These are phyloP conservation scores for Spilarctia lutea DNA, from an alignment of 2,888 invertebrate genomes.

Conservation along the genomic window DNA sequence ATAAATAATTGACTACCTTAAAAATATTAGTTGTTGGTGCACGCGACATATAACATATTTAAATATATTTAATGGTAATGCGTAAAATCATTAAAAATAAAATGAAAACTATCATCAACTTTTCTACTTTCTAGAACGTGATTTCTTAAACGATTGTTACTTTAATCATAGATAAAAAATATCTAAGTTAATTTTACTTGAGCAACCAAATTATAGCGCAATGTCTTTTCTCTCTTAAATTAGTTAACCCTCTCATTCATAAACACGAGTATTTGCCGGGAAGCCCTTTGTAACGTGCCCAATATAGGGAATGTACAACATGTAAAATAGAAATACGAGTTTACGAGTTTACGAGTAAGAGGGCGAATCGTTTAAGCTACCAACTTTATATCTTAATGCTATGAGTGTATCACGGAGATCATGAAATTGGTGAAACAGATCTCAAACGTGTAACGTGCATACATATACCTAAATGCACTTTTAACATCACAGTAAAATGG, in stretches of 20 bases:
- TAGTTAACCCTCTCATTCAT: background rate
- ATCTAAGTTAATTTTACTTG: conserved; percentile 47
- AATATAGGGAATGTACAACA: conserved; percentile 2
- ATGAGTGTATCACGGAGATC: conserved; percentile 42
- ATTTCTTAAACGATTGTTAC: conserved; percentile 44
- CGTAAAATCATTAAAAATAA: conserved; percentile 15
- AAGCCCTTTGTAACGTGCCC: background rate
- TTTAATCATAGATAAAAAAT: conserved; percentile 20
- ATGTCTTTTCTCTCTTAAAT: conserved; percentile 39
- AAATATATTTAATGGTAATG: conserved; percentile 13
- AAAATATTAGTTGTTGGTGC: background rate
- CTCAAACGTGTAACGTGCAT: conserved; percentile 35
- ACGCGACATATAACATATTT: background rate
- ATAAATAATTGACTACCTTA: conserved; percentile 23
- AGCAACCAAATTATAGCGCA: conserved; percentile 43
- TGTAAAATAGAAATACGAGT: conserved; percentile 24
- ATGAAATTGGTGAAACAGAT: conserved; percentile 44
- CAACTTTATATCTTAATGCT: conserved; percentile 27
- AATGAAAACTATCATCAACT: background rate
- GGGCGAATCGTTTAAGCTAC: conserved; percentile 45
- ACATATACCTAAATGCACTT: conserved; percentile 26
- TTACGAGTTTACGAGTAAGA: conserved; percentile 5
- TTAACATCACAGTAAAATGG: conserved; percentile 46
- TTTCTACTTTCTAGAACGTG: conserved; percentile 18
- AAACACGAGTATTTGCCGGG: background rate